Evolutionary conservation across 2,888 invertebrate genomes (phyloP).

Genomic region (Eucriotettix oculatus): DNA sequence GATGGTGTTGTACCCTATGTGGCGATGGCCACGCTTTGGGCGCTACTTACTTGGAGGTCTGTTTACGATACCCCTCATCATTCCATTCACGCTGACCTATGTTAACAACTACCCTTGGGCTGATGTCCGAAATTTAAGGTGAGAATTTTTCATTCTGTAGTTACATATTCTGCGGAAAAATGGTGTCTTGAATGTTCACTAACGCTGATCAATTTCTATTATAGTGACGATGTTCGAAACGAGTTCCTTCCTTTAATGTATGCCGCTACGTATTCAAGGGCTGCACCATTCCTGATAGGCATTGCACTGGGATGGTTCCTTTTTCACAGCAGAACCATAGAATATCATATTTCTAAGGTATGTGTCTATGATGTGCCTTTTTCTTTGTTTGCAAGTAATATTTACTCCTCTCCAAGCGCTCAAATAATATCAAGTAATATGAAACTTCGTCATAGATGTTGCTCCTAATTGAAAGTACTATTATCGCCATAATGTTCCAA

Average conservation of each 20-base stretch:
- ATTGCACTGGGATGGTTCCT: neutral
- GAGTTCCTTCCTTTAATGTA: neutral
- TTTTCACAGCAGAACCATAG: neutral
- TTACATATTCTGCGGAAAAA: no score
- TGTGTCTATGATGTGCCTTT: neutral
- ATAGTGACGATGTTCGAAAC: neutral
- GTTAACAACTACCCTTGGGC: neutral
- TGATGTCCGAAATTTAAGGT: neutral
- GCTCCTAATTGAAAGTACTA: no score
- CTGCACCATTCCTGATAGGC: neutral
- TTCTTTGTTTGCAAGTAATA: no score
- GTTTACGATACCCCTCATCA: slow-evolving; percentile 26
- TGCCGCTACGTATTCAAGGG: neutral
- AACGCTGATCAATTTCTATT: no score
- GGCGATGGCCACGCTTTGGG: slow-evolving; percentile 20
- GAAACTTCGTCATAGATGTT: no score
- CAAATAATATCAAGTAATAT: no score
- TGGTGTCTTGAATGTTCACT: no score
- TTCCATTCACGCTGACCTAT: slow-evolving; percentile 36
- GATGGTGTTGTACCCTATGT: slow-evolving; percentile 20
- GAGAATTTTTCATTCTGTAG: neutral
- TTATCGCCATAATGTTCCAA: no score
- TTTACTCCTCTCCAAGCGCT: no score
- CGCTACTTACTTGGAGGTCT: slow-evolving; percentile 23
- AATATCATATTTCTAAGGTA: neutral